Evolutionary conservation across 2,113 vertebrate species (phyloP).

Genomic region (Propithecus coquereli): DNA sequence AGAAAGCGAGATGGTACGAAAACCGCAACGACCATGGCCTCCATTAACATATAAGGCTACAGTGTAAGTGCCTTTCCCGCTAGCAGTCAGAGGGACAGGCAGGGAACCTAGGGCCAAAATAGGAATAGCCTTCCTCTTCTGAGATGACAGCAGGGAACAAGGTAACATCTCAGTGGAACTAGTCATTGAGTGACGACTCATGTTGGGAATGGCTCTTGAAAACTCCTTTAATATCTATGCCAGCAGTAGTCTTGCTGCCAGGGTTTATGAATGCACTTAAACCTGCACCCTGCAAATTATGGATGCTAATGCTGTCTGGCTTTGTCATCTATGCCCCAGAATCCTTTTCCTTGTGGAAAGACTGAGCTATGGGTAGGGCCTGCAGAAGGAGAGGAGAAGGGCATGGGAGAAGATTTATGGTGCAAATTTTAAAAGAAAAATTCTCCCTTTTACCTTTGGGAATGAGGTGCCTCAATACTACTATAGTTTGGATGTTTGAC

Average conservation of each 20-base stretch:
- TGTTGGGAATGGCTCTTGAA: background rate
- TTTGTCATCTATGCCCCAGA: background rate
- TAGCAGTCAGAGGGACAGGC: background rate
- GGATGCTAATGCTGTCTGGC: background rate
- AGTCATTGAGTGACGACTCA: background rate
- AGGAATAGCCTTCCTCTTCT: constrained; percentile 1
- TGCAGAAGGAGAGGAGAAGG: background rate
- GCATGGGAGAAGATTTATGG: background rate
- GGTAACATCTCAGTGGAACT: background rate
- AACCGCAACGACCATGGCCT: background rate
- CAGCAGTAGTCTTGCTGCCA: background rate
- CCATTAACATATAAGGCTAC: background rate
- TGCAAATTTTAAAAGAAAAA: constrained; percentile 25
- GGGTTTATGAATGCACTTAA: background rate
- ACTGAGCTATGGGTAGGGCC: background rate
- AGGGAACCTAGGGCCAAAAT: background rate
- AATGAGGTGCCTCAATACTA: background rate
- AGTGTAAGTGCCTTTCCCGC: background rate
- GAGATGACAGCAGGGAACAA: background rate
- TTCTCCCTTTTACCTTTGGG: background rate
- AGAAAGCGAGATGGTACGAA: background rate
- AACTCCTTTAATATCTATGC: background rate
- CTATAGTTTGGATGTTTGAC: background rate
- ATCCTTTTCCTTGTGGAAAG: background rate
- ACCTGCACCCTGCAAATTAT: background rate